Percentiles rank a stretch among this genome's conserved stretches.
Conservation (phyloP, 2,797 vertebrate genomes). For the Botia almorhae region DNA sequence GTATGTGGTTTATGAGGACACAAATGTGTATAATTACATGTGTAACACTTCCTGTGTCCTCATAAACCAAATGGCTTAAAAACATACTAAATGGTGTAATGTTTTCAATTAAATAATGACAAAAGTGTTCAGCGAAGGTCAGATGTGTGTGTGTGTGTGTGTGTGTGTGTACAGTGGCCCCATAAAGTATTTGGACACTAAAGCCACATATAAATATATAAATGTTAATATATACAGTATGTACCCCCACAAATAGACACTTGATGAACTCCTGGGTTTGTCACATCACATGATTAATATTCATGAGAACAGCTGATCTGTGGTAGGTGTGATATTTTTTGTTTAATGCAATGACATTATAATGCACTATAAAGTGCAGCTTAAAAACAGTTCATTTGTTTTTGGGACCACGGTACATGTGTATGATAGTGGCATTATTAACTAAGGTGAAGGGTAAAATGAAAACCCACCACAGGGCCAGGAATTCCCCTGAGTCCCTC, state of each 20-base stretch:
- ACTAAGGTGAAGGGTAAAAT: background rate
- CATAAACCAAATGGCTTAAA: no score
- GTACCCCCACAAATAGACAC: no score
- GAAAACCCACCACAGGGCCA: conserved; percentile 89
- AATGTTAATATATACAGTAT: background rate
- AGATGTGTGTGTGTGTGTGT: no score
- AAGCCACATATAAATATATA: background rate
- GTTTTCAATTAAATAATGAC: no score
- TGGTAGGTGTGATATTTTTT: background rate
- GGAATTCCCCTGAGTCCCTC: conserved; percentile 97
- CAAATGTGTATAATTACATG: no score
- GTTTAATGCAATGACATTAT: background rate
- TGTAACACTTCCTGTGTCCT: no score
- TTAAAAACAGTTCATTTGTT: background rate
- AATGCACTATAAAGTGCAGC: background rate
- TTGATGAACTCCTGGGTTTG: no score
- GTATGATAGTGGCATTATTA: background rate
- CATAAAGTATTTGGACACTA: background rate
- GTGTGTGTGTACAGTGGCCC: background rate
- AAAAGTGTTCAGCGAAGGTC: no score
- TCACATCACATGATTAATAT: conserved; percentile 2
- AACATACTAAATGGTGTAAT: no score
- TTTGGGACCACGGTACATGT: background rate
- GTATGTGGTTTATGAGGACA: background rate
- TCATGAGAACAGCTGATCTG: background rate